These are phyloP conservation scores for Drosophila lowei DNA, from an alignment of 1,140 invertebrate species.

Conservation along the genomic window DNA sequence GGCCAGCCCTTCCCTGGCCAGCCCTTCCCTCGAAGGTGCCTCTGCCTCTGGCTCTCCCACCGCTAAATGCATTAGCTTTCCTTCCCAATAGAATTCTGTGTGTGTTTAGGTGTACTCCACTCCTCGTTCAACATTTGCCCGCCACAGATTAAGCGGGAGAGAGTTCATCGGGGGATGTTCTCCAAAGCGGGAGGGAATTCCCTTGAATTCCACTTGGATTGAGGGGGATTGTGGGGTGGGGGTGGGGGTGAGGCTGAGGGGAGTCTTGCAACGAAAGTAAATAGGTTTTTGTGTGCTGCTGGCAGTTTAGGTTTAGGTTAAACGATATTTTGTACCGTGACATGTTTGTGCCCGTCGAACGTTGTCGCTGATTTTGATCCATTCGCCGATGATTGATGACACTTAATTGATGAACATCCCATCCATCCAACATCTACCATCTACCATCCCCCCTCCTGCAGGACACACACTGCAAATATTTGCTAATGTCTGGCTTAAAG, in stretches of 20 bases:
- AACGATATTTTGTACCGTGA: slow-evolving; percentile 77
- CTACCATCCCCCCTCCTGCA: slow-evolving; percentile 7
- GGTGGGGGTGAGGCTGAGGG: too few relatives aligned
- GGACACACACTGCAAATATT: slow-evolving; percentile 45
- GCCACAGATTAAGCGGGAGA: not conserved
- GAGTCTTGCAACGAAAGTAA: slow-evolving; percentile 24
- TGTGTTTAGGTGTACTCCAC: slow-evolving; percentile 57
- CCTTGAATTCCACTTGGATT: not conserved
- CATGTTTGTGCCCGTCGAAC: slow-evolving; percentile 62
- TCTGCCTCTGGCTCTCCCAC: slow-evolving; percentile 4
- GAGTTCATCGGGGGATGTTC: slow-evolving; percentile 10
- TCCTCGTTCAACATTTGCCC: too few relatives aligned
- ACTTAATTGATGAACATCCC: slow-evolving; percentile 75
- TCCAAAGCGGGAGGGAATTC: slow-evolving; percentile 3
- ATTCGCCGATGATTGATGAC: slow-evolving; percentile 72
- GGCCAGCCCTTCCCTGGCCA: not conserved
- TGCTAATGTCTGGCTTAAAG: slow-evolving; percentile 65
- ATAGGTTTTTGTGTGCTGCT: slow-evolving; percentile 57
- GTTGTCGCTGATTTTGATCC: slow-evolving; percentile 65
- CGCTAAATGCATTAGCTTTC: slow-evolving; percentile 33
- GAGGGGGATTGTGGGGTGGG: not conserved
- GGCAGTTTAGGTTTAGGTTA: slow-evolving; percentile 72
- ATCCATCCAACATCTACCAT: not conserved
- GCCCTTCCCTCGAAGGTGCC: slow-evolving; percentile 33
- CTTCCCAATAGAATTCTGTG: slow-evolving; percentile 3